Base-by-base conservation (phyloP, 2,113 vertebrate genomes). In the Pachycephala philippinensis region DNA sequence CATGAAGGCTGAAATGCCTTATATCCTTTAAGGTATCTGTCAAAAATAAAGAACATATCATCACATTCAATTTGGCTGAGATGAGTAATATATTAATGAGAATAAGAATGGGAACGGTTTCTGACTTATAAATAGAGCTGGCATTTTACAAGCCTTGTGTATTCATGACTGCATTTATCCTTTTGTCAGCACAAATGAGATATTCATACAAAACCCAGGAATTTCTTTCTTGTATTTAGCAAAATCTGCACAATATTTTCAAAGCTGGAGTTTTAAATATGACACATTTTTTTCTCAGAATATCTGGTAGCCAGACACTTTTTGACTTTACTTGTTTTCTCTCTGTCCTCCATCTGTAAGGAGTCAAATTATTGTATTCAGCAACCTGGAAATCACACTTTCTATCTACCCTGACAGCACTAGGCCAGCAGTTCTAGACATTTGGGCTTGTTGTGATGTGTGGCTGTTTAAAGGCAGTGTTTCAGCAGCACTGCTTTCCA, bases 1-100 rank as follows among this genome's bases (percentile, higher is more conserved):
- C 90, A 70, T 40, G 57, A 97, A 97, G 92, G 74, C 95, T 97
- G 94, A 95, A 97, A 97, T 80, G 84, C 50, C 93, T 94, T 88
- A 85, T 71, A 96, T 97, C 94, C 96, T 97, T 96, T 65, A 91
- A 97, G 96, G 93, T 97, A 96, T 96, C 96, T 97, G 97, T 97
- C 97, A 97, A 81, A 95, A 92, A 94, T 85, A 97, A 96, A 91
- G 93, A 97, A 97, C 52, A 11, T 84, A 97, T 96, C 84, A 97
- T 97, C 89, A 28, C 85, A 87, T 97, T 94, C 94, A 97, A 92
- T 97, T 97, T 98, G 95, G 96, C 97, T 89, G 93, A 90, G 88
- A 96, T 74, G 78, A 96, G 88, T 91, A 97, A 88, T 91, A 63
- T 74, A 95, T 95, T 98, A 96, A 96, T 94, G 91, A 97, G 93